Evolutionary conservation across 2,888 invertebrate species (phyloP).

Genomic region (Hylaea fasciaria): DNA sequence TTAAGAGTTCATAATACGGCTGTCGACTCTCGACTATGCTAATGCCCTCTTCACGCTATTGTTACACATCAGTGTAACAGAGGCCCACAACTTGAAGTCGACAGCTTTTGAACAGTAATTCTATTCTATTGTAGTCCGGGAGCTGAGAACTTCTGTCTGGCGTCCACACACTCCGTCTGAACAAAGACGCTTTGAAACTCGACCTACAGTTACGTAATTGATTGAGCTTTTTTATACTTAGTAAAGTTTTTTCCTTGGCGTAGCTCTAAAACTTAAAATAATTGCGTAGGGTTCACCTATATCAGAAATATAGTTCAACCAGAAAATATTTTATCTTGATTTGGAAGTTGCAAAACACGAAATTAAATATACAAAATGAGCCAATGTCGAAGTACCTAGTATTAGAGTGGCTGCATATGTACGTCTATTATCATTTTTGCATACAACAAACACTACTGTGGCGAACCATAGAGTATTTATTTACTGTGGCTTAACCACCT

Average conservation of each 20-base stretch:
- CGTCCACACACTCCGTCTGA: conserved; percentile 12
- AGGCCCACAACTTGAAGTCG: conserved; percentile 21
- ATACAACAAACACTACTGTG: too few species aligned
- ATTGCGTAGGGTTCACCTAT: not conserved
- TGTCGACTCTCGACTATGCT: too few species aligned
- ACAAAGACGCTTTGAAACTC: not conserved
- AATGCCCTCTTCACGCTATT: conserved; percentile 1
- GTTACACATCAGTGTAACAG: conserved; percentile 23
- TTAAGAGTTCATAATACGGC: too few species aligned
- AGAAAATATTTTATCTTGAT: too few species aligned
- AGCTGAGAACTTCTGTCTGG: conserved; percentile 16
- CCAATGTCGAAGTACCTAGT: too few species aligned
- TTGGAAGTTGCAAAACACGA: too few species aligned
- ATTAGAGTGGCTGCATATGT: too few species aligned
- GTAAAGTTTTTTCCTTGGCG: not conserved
- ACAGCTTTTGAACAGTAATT: conserved; percentile 30
- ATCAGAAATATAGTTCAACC: too few species aligned
- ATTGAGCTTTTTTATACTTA: not conserved
- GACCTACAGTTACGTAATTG: not conserved
- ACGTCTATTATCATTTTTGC: too few species aligned
- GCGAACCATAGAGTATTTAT: too few species aligned
- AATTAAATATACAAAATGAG: too few species aligned
- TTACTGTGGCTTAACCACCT: too few species aligned
- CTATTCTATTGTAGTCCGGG: conserved; percentile 28
- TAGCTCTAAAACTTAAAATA: not conserved